These are phyloP conservation scores for Melinaea marsaeus DNA, from an alignment of 2,888 invertebrate genomes.

Conservation along the genomic window DNA sequence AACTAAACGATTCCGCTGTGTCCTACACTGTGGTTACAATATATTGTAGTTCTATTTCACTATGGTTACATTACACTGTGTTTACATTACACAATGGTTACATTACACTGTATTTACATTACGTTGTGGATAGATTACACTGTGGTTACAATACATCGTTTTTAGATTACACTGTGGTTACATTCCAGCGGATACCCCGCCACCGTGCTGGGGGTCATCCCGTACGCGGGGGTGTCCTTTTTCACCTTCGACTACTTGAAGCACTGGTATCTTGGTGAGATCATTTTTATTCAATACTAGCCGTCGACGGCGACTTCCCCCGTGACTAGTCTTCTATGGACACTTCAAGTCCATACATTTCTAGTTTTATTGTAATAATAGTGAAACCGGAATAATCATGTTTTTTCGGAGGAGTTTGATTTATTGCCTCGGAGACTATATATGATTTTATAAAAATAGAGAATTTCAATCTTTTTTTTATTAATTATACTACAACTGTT, in stretches of 20 bases:
- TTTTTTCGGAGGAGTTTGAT: no score
- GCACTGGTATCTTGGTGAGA: slow-evolving; percentile 83
- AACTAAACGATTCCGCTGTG: neutral
- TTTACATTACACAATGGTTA: neutral
- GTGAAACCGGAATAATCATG: no score
- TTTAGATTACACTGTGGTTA: neutral
- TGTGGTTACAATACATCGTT: neutral
- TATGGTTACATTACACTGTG: slow-evolving; percentile 31
- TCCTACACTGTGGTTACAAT: neutral
- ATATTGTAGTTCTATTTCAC: neutral
- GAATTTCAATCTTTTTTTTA: no score
- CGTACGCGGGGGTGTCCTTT: slow-evolving; percentile 98
- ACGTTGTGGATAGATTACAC: slow-evolving; percentile 29
- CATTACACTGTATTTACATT: slow-evolving; percentile 34
- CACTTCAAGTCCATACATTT: no score
- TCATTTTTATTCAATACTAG: neutral
- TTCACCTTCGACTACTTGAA: slow-evolving; percentile 98
- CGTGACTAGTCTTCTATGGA: no score
- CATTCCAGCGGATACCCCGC: slow-evolving; percentile 86
- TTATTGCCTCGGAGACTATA: no score
- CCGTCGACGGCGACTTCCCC: neutral
- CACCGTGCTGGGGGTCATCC: slow-evolving; percentile 95
- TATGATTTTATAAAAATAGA: no score
- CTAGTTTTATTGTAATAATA: no score
- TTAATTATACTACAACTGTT: no score